These are phyloP conservation scores for Eupeodes latifasciatus DNA, from an alignment of 2,888 invertebrate genomes.

Conservation along the genomic window DNA sequence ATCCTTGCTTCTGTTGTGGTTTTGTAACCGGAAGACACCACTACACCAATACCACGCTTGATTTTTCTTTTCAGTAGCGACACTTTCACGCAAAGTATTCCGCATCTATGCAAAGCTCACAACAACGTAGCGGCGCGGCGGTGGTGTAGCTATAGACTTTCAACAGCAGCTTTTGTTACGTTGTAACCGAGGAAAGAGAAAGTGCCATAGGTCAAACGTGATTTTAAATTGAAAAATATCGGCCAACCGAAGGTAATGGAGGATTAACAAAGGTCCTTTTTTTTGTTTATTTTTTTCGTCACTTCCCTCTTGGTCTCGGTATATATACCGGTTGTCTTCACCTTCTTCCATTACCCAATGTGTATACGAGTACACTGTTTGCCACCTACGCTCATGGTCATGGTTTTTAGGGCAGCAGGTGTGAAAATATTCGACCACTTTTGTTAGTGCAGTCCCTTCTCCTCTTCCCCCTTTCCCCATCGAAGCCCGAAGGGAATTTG, in stretches of 20 bases:
- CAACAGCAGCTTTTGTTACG: slow-evolving; percentile 58
- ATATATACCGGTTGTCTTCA: neutral
- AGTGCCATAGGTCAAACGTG: slow-evolving; percentile 76
- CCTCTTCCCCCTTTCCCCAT: too few relatives aligned
- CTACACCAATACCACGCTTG: slow-evolving; percentile 48
- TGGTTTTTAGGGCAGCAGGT: slow-evolving; percentile 73
- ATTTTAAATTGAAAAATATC: slow-evolving; percentile 76
- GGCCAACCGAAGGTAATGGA: slow-evolving; percentile 74
- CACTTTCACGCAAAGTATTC: slow-evolving; percentile 38
- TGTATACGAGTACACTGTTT: neutral
- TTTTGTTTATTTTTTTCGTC: slow-evolving; percentile 32
- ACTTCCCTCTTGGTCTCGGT: neutral
- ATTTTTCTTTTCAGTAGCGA: slow-evolving; percentile 54
- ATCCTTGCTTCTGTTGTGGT: slow-evolving; percentile 71
- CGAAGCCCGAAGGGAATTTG: slow-evolving; percentile 34
- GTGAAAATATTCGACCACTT: slow-evolving; percentile 59
- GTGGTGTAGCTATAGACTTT: neutral
- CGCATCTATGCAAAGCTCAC: slow-evolving; percentile 17
- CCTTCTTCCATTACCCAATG: neutral
- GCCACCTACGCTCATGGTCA: slow-evolving; percentile 66
- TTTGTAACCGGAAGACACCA: slow-evolving; percentile 73
- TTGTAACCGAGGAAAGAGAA: slow-evolving; percentile 62
- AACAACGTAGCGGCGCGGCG: too few relatives aligned
- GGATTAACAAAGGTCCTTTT: slow-evolving; percentile 60
- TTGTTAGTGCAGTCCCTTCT: slow-evolving; percentile 30